Percentiles rank a stretch among this genome's conserved stretches.
Evolutionary conservation across 2,888 invertebrate species (phyloP).

Genomic region (Drosophila formosana): DNA sequence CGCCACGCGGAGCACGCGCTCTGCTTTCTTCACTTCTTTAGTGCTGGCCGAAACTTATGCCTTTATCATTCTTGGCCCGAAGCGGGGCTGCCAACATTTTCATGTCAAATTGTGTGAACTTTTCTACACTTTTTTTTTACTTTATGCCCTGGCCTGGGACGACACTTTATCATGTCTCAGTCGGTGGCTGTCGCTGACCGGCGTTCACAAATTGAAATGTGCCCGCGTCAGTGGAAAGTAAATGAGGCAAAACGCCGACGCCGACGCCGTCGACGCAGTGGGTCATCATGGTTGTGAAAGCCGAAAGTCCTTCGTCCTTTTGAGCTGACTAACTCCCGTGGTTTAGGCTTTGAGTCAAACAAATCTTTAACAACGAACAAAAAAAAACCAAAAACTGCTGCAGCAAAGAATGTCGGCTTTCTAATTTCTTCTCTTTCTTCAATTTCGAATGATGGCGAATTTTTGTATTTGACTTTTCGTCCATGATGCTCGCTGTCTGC

Average conservation of each 20-base stretch:
- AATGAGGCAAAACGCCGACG: constrained; percentile 71
- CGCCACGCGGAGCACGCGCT: constrained; percentile 57
- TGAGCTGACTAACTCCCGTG: constrained; percentile 5
- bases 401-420: constrained; percentile 38
- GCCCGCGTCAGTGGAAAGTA: constrained; percentile 68
- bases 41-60: constrained; percentile 52
- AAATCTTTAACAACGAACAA: constrained; percentile 15
- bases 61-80: constrained; percentile 45
- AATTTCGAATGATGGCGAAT: constrained; percentile 38
- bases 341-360: constrained; percentile 32
- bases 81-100: constrained; percentile 26
- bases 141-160: constrained; percentile 7
- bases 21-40: constrained; percentile 19
- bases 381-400: constrained; percentile 17
- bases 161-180: constrained; percentile 77
- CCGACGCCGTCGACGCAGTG: constrained; percentile 39
- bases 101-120: constrained; percentile 63
- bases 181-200: constrained; percentile 57
- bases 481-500: constrained; percentile 41
- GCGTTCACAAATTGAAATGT: constrained; percentile 76
- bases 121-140: constrained; percentile 20
- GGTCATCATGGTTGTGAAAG: constrained; percentile 10
- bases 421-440: constrained; percentile 24
- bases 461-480: constrained; percentile 55
- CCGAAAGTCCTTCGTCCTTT: not conserved